A percentile compares a stretch with the other conserved stretches of the same genome.
phyloP scores from a whole-genome alignment of 2,797 vertebrate species.

The Poecilia velifera region DNA sequence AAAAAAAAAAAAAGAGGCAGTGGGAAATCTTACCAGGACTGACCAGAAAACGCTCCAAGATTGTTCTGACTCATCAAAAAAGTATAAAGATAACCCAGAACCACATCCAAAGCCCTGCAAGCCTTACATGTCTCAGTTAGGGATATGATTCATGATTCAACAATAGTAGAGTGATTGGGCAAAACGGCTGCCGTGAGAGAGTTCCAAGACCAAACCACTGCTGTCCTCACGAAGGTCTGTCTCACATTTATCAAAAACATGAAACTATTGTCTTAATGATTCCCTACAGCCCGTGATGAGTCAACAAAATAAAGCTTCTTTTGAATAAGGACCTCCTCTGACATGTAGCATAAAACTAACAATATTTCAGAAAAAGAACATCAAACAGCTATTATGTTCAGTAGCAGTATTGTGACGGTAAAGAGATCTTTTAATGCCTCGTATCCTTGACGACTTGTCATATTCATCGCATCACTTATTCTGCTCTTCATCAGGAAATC shows the following conservation, averaged over 20 bases:
- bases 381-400: background rate
- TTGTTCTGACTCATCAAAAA: background rate
- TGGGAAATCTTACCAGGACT: background rate
- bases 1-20: background rate
- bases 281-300: background rate
- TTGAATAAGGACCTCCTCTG: background rate
- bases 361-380: background rate
- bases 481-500: background rate
- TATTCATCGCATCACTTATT: background rate
- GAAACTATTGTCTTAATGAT: background rate
- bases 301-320: background rate
- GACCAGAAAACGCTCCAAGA: background rate
- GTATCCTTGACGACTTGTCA: background rate
- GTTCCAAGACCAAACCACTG: background rate
- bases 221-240: background rate
- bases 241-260: background rate
- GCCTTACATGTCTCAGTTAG: background rate
- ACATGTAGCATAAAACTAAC: background rate
- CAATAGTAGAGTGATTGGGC: background rate
- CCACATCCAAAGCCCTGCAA: background rate
- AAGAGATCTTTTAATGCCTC: background rate
- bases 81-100: background rate
- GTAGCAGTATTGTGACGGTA: background rate
- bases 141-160: background rate
- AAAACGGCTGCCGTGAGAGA: background rate